Evolutionary conservation across 2,113 vertebrate species (phyloP), one percentile per base, ranked within the genome.

Genomic region (Pandion haliaetus): DNA sequence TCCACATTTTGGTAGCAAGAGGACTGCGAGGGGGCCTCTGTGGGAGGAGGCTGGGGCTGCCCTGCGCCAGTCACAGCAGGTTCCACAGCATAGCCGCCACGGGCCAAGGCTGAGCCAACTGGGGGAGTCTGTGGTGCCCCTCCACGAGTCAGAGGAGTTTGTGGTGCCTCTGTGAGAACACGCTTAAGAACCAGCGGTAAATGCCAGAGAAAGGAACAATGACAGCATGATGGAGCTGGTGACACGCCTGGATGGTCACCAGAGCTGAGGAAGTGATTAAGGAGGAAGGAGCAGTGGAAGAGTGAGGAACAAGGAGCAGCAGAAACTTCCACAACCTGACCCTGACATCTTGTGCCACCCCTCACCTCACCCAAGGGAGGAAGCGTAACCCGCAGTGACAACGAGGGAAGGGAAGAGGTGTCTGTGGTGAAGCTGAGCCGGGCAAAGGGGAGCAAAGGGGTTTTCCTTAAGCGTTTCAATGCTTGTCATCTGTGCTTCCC

Each of bases 361-460:
- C 45, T 47, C 25, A 23, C 9, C 57, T 38, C 55, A 23, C 16
- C 20, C 4, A 1, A 52, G 36, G 70, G 28, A 47, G 24, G 38
- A 12, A 38, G 44, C 0, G 6, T 13, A 14, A 14, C 36, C 24
- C 5, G 0, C 54, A 62, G 80, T 1, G 0, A 19, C 42, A 10
- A 8, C 0, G 0, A 49, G 10, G 36, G 31, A 26, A 31, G 18
- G 19, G 17, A 12, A 45, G 38, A 14, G 25, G 7, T 8, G 54
- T 5, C 85, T 12, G 17, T 7, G 49, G 24, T 24, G 14, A 54
- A 21, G 26, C 6, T 4, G 25, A 44, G 58, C 24, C 42, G 15
- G 26, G 49, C 19, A 38, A 73, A 77, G 13, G 24, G 17, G 7
- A 44, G 8, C 4, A 74, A 73, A 26, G 4, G 40, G 17, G 21